Evolutionary conservation across 1,140 invertebrate genomes (phyloP).

Genomic region (Drosophila subobscura): DNA sequence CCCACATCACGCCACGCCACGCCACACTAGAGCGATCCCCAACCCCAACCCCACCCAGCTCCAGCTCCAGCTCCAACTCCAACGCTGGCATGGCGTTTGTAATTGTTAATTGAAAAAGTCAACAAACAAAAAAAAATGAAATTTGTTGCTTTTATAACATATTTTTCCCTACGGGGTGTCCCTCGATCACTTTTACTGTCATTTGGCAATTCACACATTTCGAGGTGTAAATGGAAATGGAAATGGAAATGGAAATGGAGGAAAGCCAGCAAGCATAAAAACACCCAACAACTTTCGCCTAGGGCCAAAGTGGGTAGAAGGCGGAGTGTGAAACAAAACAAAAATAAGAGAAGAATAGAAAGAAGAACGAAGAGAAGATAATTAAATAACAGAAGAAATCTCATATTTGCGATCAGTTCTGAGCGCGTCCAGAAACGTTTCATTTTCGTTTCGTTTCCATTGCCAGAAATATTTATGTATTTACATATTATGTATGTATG

Average conservation of each 20-base stretch:
- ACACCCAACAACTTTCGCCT: not conserved
- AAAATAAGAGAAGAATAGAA: too few species aligned
- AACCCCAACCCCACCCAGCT: constrained; percentile 19
- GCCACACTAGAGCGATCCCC: not conserved
- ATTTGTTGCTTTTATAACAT: constrained; percentile 51
- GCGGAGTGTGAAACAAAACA: too few species aligned
- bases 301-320: too few species aligned
- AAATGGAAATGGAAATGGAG: not conserved
- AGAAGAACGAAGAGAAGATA: too few species aligned
- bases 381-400: too few species aligned
- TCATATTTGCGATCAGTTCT: too few species aligned
- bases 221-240: not conserved
- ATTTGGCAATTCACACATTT: constrained; percentile 65
- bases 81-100: constrained; percentile 19
- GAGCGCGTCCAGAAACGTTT: too few species aligned
- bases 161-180: constrained; percentile 43
- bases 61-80: too few species aligned
- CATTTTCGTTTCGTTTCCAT: too few species aligned
- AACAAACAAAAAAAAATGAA: constrained; percentile 46
- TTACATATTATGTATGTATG: too few species aligned
- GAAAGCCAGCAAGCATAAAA: constrained; percentile 31
- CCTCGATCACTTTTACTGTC: constrained; percentile 69
- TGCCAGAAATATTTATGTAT: too few species aligned
- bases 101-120: constrained; percentile 76
- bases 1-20: too few species aligned